Conservation (phyloP, 1,140 invertebrate genomes). For the Bombus huntii region DNA sequence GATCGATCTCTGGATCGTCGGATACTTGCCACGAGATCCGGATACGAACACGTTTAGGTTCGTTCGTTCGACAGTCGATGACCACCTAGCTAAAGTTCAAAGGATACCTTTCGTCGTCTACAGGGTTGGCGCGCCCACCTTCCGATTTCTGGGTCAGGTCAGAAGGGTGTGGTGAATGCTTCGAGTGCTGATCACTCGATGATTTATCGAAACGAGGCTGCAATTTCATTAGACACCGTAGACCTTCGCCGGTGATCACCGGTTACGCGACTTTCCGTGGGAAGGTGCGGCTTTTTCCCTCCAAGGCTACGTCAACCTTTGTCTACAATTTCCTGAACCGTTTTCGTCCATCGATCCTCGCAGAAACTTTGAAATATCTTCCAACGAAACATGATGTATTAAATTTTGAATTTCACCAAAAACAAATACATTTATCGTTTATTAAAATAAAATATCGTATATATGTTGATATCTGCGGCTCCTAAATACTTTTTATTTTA, state of each 20-base stretch:
- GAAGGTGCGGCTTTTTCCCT: conserved; percentile 29
- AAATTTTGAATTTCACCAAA: too few relatives aligned
- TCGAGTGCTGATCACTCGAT: conserved; percentile 51
- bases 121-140: conserved; percentile 60
- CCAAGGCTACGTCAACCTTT: not conserved
- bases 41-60: not conserved
- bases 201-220: conserved; percentile 51
- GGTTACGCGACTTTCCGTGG: conserved; percentile 22
- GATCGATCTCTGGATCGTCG: not conserved
- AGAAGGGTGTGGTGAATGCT: conserved; percentile 67
- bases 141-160: conserved; percentile 71
- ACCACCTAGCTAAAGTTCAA: conserved; percentile 33
- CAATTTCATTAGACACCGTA: conserved; percentile 31
- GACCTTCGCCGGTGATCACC: conserved; percentile 30
- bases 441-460: too few relatives aligned
- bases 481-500: not conserved
- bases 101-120: conserved; percentile 26
- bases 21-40: not conserved
- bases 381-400: too few relatives aligned
- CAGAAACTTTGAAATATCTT: too few relatives aligned
- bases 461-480: too few relatives aligned
- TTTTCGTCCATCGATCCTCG: not conserved
- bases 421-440: too few relatives aligned
- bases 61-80: not conserved
- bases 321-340: not conserved